Percentiles rank a stretch among this genome's conserved stretches.
These are phyloP conservation scores for Halcyon chelicuti DNA, from an alignment of 2,797 vertebrate genomes.

Conservation along the genomic window DNA sequence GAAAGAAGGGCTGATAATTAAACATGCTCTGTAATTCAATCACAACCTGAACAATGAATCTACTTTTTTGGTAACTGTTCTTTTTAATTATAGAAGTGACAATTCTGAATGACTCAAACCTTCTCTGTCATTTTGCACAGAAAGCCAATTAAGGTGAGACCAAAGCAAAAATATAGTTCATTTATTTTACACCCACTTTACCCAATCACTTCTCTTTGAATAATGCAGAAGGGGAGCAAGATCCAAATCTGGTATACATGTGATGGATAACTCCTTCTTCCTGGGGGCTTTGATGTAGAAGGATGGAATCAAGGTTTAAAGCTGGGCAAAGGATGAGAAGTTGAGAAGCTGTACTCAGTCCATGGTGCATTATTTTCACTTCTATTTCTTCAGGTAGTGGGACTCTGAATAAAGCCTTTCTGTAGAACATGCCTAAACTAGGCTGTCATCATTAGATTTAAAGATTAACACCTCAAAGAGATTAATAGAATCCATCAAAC, in stretches of 20 bases:
- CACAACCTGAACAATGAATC: constrained; percentile 46
- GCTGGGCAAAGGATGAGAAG: neutral
- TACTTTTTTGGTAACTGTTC: constrained; percentile 56
- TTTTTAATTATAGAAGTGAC: constrained; percentile 74
- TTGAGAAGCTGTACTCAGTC: neutral
- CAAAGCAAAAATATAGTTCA: constrained; percentile 20
- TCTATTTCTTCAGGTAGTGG: neutral
- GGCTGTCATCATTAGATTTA: neutral
- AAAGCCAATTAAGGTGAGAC: constrained; percentile 56
- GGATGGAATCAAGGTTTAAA: neutral
- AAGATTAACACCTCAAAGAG: neutral
- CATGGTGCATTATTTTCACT: neutral
- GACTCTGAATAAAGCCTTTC: neutral
- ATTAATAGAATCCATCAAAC: neutral
- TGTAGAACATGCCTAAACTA: neutral
- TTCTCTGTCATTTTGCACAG: constrained; percentile 41
- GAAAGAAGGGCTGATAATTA: constrained; percentile 71
- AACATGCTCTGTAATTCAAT: constrained; percentile 65
- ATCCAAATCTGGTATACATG: neutral
- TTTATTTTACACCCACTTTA: neutral
- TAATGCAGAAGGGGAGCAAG: neutral
- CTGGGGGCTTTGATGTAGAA: neutral
- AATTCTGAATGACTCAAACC: constrained; percentile 42
- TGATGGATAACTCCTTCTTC: neutral
- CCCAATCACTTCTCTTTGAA: neutral